Base-by-base conservation (phyloP, 2,888 invertebrate species). In the Linnaemya tessellans region DNA sequence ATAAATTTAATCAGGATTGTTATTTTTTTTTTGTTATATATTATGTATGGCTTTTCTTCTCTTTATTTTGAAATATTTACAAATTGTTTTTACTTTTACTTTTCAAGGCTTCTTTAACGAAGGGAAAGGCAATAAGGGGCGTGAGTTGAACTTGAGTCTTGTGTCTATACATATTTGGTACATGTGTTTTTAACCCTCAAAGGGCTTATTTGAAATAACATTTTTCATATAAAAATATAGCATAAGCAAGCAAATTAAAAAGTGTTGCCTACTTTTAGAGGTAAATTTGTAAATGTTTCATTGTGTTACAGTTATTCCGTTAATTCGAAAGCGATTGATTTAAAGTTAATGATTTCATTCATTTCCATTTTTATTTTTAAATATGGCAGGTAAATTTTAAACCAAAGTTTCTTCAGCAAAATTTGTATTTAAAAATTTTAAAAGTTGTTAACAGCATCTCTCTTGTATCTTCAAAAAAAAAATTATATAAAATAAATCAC, bases 1-100 rank as follows among this genome's bases (percentile, higher is more conserved):
- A 75, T 82, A 82, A 81, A 79, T 82, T 74, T 74, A 74, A 85
- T 81, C 74, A 81, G 73, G 51, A 65, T 81, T 80, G 62, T 71
- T 64, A 56, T 68, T 80, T 18, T 80, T 60, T 60, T 65, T 11
- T n/a, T n/a, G n/a, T n/a, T n/a, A n/a, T n/a, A n/a, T 49, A 25
- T 65, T 74, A 35, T 64, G 7, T 58, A 11, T 51, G 70, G 18
- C 2, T 64, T 18, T 56, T 58, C 56, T 13, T 0, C 13, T 0
- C 20, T n/a, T 20, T 58, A 0, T 64, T 54, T 18, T 51, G 35
- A 58, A 81, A 65, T 79, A 51, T 71, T 74, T 79, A 78, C 46
- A 84, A 84, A 68, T 84, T 80, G 54, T 73, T 80, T 84, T 71
- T 75, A 70, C 75, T 80, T 75, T 60, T 41, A 75, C 49, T 80